Percentiles rank a stretch among this genome's conserved stretches.
phyloP scores from a whole-genome alignment of 2,888 invertebrate genomes.

The Girardia tigrina region DNA sequence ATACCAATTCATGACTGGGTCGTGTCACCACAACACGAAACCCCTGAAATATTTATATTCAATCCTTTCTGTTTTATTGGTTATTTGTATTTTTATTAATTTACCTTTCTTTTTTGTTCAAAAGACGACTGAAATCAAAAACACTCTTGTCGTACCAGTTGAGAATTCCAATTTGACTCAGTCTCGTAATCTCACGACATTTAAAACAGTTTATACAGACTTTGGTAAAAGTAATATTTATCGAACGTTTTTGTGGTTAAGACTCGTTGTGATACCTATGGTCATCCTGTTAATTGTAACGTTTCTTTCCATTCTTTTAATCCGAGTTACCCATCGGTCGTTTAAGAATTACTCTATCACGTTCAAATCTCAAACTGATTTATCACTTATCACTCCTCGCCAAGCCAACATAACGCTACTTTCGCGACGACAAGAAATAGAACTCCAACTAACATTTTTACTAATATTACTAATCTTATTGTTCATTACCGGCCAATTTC shows the following conservation, averaged over 20 bases:
- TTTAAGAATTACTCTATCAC: background rate
- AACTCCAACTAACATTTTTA: background rate
- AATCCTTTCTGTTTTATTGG: background rate
- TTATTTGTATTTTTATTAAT: background rate
- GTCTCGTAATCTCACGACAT: background rate
- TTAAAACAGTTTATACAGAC: background rate
- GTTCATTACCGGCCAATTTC: conserved; percentile 15
- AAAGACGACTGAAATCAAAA: background rate
- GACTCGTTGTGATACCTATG: background rate
- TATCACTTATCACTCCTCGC: background rate
- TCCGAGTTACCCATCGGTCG: background rate
- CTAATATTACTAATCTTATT: background rate
- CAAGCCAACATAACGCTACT: background rate
- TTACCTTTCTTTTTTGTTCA: conserved; percentile 13
- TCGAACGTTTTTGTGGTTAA: background rate
- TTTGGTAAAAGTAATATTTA: conserved; percentile 3
- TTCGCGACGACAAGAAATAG: background rate
- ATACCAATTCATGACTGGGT: background rate
- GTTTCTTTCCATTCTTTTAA: background rate
- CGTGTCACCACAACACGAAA: background rate
- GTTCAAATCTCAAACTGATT: background rate
- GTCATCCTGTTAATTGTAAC: background rate
- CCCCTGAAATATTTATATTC: background rate
- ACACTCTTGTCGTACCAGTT: background rate
- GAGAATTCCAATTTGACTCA: background rate